These are phyloP conservation scores for Hippopotamus amphibius DNA, from an alignment of 2,113 vertebrate genomes.

Conservation along the genomic window DNA sequence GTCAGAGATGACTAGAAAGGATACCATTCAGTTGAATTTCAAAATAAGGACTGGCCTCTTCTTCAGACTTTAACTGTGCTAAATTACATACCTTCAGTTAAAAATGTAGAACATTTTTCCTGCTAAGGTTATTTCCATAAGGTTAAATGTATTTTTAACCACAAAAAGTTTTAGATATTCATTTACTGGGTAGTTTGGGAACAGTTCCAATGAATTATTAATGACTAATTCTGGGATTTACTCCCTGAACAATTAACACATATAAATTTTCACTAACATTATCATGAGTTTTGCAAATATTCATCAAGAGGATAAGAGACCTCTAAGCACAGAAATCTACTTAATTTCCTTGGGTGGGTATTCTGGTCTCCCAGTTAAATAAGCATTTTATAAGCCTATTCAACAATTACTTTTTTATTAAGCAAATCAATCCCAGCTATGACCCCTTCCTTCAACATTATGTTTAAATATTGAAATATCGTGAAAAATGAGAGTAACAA, in stretches of 20 bases:
- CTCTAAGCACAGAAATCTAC: constrained; percentile 22
- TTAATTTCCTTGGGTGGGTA: constrained; percentile 6
- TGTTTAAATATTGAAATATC: constrained; percentile 40
- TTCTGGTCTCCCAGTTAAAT: constrained; percentile 18
- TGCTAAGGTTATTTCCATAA: constrained; percentile 31
- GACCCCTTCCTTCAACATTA: neutral
- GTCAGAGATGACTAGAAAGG: constrained; percentile 21
- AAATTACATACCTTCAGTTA: neutral
- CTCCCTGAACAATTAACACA: constrained; percentile 23
- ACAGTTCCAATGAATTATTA: constrained; percentile 40
- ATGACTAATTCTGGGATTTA: constrained; percentile 39
- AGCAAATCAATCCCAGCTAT: neutral
- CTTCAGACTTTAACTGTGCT: constrained; percentile 12
- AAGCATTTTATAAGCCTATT: constrained; percentile 46
- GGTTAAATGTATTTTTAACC: neutral
- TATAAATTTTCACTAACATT: constrained; percentile 41
- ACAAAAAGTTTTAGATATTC: constrained; percentile 36
- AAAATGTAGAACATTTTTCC: neutral
- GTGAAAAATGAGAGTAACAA: neutral
- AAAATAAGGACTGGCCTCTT: neutral
- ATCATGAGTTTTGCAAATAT: constrained; percentile 21
- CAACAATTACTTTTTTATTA: constrained; percentile 31
- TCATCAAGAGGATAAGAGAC: neutral
- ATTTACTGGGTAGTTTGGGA: constrained; percentile 45
- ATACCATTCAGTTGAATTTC: constrained; percentile 34